Base-by-base conservation (phyloP, 2,113 vertebrate species). In the Tragelaphus buxtoni region DNA sequence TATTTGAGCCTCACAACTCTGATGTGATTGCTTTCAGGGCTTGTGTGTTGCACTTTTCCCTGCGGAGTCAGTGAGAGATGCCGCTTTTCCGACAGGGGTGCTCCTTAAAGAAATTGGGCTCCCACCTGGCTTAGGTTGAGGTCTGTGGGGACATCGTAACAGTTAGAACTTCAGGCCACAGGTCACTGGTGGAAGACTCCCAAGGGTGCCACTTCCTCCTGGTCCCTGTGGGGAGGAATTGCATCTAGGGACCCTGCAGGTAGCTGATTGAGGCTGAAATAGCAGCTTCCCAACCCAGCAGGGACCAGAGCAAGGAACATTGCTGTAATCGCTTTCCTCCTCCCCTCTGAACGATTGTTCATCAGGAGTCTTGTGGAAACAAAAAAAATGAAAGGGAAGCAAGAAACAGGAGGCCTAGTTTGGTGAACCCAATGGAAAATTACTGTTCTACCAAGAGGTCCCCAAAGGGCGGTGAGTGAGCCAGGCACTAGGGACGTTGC, bases 201-300 rank as follows among this genome's bases (percentile, higher is more conserved):
- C 63, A 16, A 7, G 35, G 35, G 53, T 7, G 18, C 51, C 11
- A 3, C n/a, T 88, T 65, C 32, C 53, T 88, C 24, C 74, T 28
- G 87, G 14, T 93, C 79, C 51, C n/a, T 9, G 55, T 49, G 65
- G 96, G 88, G 72, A 76, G 61, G 53, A 16, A 42, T 94, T 96
- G 53, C 90, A 91, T 92, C 96, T 92, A 69, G 53, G 89, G 96
- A 79, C 94, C 92, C 94, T 80, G 94, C 87, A 92, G 92, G 97
- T 90, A 96, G 97, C 93, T 97, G 97, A 97, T 92, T 94, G 97
- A 96, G 63, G 96, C 90, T 96, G 90, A 96, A 97, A 97, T 58
- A 91, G 90, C 90, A 35, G 77, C 92, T 86, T 97, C 85, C 85
- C 85, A 4, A 18, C 94, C 80, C 95, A 95, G 93, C 85, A 89